Evolutionary conservation across 2,113 vertebrate species (phyloP).

Genomic region (Phrynosoma platyrhinos): DNA sequence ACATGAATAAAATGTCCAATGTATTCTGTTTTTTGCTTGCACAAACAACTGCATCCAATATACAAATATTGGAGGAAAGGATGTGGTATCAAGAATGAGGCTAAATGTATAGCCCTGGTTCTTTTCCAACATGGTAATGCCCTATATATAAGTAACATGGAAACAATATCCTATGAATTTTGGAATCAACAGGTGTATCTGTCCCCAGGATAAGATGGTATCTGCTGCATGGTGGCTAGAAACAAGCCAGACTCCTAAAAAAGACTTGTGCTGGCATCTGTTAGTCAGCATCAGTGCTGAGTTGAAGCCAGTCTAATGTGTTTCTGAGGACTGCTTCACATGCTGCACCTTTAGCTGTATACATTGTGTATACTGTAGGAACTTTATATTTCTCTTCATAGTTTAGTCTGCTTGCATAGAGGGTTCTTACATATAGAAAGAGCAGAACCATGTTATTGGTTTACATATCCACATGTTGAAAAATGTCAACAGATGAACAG

Average conservation of each 20-base stretch:
- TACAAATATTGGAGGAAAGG: not conserved
- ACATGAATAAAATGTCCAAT: too few relatives aligned
- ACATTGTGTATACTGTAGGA: not conserved
- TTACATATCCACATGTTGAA: not conserved
- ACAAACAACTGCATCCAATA: not conserved
- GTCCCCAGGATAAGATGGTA: not conserved
- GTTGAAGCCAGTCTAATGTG: not conserved
- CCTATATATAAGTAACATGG: too few relatives aligned
- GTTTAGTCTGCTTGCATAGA: not conserved
- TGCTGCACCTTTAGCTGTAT: not conserved
- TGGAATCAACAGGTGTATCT: not conserved
- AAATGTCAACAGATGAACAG: not conserved
- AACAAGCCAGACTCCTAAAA: not conserved
- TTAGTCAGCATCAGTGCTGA: not conserved
- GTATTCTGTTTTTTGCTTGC: not conserved
- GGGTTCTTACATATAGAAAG: not conserved
- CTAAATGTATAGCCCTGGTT: not conserved
- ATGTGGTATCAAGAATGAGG: not conserved
- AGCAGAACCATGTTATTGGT: not conserved
- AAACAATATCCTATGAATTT: not conserved
- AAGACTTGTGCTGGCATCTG: not conserved
- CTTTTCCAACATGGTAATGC: too few relatives aligned
- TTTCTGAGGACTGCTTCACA: not conserved
- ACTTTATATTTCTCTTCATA: not conserved
- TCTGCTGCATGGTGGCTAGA: not conserved